Evolutionary conservation across 2,888 invertebrate genomes (phyloP).

Genomic region (Troilus luridus): DNA sequence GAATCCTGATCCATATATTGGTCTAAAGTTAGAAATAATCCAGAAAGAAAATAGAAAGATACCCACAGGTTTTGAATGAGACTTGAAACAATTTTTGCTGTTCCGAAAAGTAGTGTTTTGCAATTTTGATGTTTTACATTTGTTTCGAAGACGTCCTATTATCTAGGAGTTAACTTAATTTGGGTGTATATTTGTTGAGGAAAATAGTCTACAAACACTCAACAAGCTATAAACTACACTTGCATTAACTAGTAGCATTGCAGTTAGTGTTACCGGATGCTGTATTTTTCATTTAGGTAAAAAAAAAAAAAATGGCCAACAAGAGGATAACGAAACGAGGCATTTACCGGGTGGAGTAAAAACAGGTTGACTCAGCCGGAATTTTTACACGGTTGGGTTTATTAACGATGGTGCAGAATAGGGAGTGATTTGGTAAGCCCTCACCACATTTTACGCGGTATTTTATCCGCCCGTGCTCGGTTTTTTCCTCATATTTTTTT

Average conservation of each 20-base stretch:
- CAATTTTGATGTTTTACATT: no score
- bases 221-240: no score
- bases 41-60: no score
- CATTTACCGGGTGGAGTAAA: background rate
- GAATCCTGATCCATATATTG: no score
- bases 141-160: no score
- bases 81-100: no score
- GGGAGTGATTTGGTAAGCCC: slow-evolving; percentile 43
- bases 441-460: slow-evolving; percentile 20
- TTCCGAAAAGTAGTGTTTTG: no score
- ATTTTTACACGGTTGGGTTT: slow-evolving; percentile 33
- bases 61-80: no score
- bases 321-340: slow-evolving; percentile 2
- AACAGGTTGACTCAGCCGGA: slow-evolving; percentile 16
- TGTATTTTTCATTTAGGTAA: background rate
- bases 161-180: no score
- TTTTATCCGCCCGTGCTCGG: slow-evolving; percentile 6
- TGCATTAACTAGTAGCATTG: background rate
- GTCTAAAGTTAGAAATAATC: no score
- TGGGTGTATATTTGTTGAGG: no score
- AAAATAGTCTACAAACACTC: no score
- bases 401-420: slow-evolving; percentile 31
- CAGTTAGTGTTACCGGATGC: background rate
- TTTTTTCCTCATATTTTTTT: background rate
- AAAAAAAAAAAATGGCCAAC: background rate